Conservation (phyloP, 2,888 invertebrate species). For the Mylabris sibirica region DNA sequence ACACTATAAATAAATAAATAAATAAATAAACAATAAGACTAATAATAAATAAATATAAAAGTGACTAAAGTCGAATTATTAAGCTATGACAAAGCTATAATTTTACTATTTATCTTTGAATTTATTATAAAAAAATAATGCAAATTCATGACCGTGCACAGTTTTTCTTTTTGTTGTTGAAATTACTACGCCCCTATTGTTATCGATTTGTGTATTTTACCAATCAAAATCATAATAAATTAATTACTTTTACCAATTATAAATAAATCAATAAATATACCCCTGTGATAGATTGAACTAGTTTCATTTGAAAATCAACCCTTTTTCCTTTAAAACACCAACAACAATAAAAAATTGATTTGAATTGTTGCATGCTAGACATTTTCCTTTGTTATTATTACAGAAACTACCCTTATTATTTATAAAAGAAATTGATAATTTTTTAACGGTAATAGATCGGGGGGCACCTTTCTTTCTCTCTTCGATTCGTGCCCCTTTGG, state of each 20-base stretch:
- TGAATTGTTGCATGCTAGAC: not conserved
- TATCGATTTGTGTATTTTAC: not conserved
- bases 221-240: not conserved
- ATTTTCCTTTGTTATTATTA: not conserved
- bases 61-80: not conserved
- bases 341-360: not conserved
- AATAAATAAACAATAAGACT: not conserved
- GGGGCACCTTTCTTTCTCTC: not conserved
- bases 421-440: not conserved
- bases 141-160: no score
- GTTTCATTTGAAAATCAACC: no score
- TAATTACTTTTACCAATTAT: not conserved
- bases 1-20: not conserved
- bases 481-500: not conserved
- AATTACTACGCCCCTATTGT: not conserved
- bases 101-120: not conserved
- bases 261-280: not conserved
- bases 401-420: not conserved
- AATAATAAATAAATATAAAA: no score
- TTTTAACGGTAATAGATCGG: not conserved
- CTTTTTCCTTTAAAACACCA: no score
- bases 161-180: no score
- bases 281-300: no score
- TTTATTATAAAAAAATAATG: no score
- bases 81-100: not conserved